Conservation (phyloP, 2,797 vertebrate genomes). For the Leontopithecus rosalia region DNA sequence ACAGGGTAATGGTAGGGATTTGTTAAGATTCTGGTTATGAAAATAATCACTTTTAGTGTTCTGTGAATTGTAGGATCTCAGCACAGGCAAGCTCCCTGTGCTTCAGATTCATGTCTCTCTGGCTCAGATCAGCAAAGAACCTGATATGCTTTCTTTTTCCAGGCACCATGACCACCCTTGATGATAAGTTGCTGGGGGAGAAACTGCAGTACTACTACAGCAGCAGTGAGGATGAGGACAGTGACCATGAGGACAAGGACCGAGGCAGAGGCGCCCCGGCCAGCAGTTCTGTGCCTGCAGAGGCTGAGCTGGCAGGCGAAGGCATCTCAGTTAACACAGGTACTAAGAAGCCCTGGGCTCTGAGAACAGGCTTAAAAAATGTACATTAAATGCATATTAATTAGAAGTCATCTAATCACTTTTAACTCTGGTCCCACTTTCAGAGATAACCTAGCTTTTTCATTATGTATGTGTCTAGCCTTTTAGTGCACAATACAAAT, state of each 20-base stretch:
- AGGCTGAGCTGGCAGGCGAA: slow-evolving; percentile 88
- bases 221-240: slow-evolving; percentile 97
- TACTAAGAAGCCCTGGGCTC: slow-evolving; percentile 70
- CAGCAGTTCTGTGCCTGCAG: slow-evolving; percentile 76
- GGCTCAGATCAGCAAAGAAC: background rate
- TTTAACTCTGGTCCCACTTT: background rate
- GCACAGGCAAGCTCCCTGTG: background rate
- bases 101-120: background rate
- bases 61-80: background rate
- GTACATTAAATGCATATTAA: background rate
- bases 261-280: slow-evolving; percentile 82
- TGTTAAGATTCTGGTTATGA: slow-evolving; percentile 35
- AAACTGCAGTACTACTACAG: slow-evolving; percentile 99
- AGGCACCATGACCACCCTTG: slow-evolving; percentile 93
- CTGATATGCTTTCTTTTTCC: background rate
- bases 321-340: slow-evolving; percentile 96
- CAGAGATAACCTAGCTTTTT: background rate
- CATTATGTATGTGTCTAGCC: background rate
- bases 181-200: slow-evolving; percentile 97
- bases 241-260: slow-evolving; percentile 93
- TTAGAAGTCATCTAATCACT: background rate
- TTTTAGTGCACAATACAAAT: background rate
- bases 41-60: background rate
- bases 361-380: background rate
- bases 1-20: background rate